Evolutionary conservation across 1,140 invertebrate genomes (phyloP), one percentile per base, ranked within the genome.

Genomic region (Apis laboriosa): DNA sequence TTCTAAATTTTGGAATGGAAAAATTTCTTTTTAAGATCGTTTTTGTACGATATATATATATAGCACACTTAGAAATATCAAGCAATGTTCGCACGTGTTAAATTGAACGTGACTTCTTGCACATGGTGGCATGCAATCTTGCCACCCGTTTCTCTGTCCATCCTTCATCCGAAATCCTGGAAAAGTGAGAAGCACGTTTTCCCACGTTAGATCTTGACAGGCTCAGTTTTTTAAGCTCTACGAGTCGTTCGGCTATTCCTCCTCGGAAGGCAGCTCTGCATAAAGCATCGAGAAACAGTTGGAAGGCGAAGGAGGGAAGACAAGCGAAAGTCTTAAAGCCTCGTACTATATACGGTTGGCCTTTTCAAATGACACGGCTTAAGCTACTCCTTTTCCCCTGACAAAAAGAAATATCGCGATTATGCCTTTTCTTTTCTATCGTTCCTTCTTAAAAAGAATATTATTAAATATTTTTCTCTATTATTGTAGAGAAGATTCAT

Each of bases 371-470:
- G 60, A 82, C 74, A 58, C 28, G 61, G 71, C 77, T 80, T 80
- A 84, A 71, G 55, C 34, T 66, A 70, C 43, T 80, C 9, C 24
- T 74, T 78, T 55, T 3, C 8, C 4, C 77, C 53, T 80, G 71
- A 68, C 83, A 80, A 84, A 68, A 49, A 64, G 80, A 70, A 34
- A 84, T 80, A 80, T 84, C 53, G 53, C 75, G 56, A 67, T 73
- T 83, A 73, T 53, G 51, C 55, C 34, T 49, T 58, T 68, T 21
- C n/a, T 51, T 63, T 60, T 24, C 71, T 28, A 7, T 17, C 17
- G 8, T 34, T 55, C 17, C 9, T 11, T 51, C 43, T 55, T 8
- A 1, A 43, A 7, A 43, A 5, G 34, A 43, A 43, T 8, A 7
- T 43, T 43, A 43, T 43, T 43, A 43, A 43, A 43, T 43, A 43